Evolutionary conservation across 2,797 vertebrate genomes (phyloP), one percentile per base, ranked within the genome.

Genomic region (Sebastes oblongus): DNA sequence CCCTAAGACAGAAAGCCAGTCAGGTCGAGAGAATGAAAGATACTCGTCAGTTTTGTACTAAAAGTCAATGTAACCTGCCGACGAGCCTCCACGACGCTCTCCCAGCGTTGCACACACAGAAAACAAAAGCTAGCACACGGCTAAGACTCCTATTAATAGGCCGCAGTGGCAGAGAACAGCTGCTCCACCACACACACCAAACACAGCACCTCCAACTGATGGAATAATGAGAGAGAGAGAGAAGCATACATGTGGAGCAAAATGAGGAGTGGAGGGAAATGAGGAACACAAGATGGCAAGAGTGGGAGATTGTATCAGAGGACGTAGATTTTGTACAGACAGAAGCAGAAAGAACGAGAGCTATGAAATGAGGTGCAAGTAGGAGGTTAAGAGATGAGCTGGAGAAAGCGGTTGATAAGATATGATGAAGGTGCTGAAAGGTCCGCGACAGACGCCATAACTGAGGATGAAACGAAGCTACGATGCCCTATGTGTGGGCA

Each of bases 131-230:
- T 90, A 55, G 54, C 22, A 83, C 84, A 90, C 66, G 46, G 80
- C 85, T 88, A 88, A 89, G 88, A 86, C 86, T 95, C 94, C 91
- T 95, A 94, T 94, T 94, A 95, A 95, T 95, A 95, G 94, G 94
- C 87, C 91, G 89, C 89, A 86, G 91, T 93, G 90, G 91, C 90
- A 88, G 91, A 91, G 92, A 95, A 93, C 95, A 96, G 94, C 95
- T 95, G 95, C 94, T 95, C 82, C 88, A 88, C 82, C 88, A 91
- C 80, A 86, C 91, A 90, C 86, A 88, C 80, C 85, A 91, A 93
- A 93, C 80, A 89, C 89, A 82, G 85, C 91, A 93, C 81, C 91
- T 93, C 83, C 86, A 81, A 94, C 80, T 94, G 91, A 95, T 93
- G 91, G 89, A 90, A 84, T 94, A 95, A 96, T 94, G 86, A 80